Base-by-base conservation (phyloP, 1,140 invertebrate species). In the Chironomus striatipennis region DNA sequence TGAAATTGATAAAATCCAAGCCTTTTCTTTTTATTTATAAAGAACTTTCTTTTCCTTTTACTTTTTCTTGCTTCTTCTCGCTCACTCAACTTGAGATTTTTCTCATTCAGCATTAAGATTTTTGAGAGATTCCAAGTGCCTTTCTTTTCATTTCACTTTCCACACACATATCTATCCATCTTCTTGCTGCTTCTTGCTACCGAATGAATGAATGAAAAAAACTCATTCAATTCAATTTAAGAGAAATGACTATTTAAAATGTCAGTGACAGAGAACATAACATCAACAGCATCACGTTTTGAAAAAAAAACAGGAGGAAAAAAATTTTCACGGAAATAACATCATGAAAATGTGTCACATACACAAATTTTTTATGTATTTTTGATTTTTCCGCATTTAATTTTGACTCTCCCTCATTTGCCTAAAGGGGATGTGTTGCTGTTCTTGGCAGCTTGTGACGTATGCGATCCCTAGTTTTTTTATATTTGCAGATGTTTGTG, bases 281-380 rank as follows among this genome's bases (percentile, higher is more conserved):
- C 24, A 12, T 57, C 47, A 70, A n/a, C 18, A 18, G n/a, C 64
- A 18, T 20, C 65, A 10, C 18, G 17, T 9, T 70, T 15, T 47
- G 12, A 57, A 57, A 12, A 15, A 57, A 57, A 12, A 15, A 18
- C 65, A 18, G 65, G 18, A 20, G 7, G 47, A 57, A 57, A 57
- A 57, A 7, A 57, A 34, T 34, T 34, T 34, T 34, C 24, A 34
- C 24, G 18, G 20, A 70, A 70, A n/a, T n/a, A 70, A 20, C 65
- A 70, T 70, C 65, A 70, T 18, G 18, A 70, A 70, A 70, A 70
- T 70, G 17, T 70, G 65, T 70, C 65, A 70, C 65, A 70, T 20
- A 10, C 65, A 70, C 65, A 70, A 15, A 57, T n/a, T 17, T 18
- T 17, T 18, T 20, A 70, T 18, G 17, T 18, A 21, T 20, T 70